Base-by-base conservation (phyloP, 2,113 vertebrate species). In the Labeo catla region DNA sequence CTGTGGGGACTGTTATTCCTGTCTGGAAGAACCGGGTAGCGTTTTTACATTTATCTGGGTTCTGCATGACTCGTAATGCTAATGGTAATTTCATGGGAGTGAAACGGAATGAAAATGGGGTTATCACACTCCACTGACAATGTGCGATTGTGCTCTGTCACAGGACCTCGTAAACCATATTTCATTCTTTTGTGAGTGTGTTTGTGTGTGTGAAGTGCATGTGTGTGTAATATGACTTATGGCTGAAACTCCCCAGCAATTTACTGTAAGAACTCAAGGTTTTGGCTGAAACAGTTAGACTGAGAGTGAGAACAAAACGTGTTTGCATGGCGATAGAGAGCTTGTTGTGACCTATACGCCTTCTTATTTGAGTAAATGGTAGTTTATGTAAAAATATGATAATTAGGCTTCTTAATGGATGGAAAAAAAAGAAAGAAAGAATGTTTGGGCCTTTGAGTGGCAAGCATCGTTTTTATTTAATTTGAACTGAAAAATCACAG, bases 41-140 rank as follows among this genome's bases (percentile, higher is more conserved):
- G 97, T 98, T 83, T 97, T 96, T 88, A 96, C 96, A 98, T 98
- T 98, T 98, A 97, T 98, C 96, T 97, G 94, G 95, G 96, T 99
- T 98, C 97, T 98, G 97, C 98, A 97, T 98, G 97, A 98, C 95
- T 95, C 97, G 97, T 97, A 98, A 99, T 98, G 97, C 97, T 98
- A 98, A 97, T 98, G 96, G 97, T 99, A 98, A 99, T 98, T 98
- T 98, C 98, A 99, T 97, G 96, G 97, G 96, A 97, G 96, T 97
- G 96, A 98, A 96, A 94, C 96, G 95, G 96, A 97, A 97, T 97
- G 96, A 96, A 98, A 98, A 97, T 96, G 95, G 95, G 97, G 96
- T 97, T 98, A 98, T 98, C 96, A 93, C 95, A 95, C 95, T 96
- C 96, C 97, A 96, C 95, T 96, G 96, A 95, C 96, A 97, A 96